Base-by-base conservation (phyloP, 2,888 invertebrate species). In the Drosophila emarginata region DNA sequence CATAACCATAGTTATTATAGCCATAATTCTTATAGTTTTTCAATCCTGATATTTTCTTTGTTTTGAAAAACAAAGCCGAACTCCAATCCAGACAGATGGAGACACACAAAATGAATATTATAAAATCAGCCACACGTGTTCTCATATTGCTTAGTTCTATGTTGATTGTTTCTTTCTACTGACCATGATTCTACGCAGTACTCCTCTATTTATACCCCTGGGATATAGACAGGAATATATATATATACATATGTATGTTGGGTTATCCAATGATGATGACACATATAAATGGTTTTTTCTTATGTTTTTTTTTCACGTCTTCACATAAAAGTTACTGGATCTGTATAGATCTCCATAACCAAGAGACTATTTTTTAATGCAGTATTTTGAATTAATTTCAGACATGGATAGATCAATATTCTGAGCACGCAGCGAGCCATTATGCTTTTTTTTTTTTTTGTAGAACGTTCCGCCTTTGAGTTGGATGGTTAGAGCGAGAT, bases 261-360 rank as follows among this genome's bases (percentile, higher is more conserved):
- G 23, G 18, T 32, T 51, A 40, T 32, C 51, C 21, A 26, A 21
- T 36, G 45, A 18, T 52, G 68, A 76, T 88, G 84, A 84, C 83
- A 88, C 85, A 87, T 83, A 58, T 39, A 66, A 80, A 83, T 88
- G 61, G 66, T 63, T 79, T 85, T 64, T 72, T 79, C 76, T 75
- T 60, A 45, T 58, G 26, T 57, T 11, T 45, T 51, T 63, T 52
- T 71, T 36, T 58, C 57, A 53, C 36, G 66, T 45, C 61, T 51
- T 32, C 62, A 63, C 72, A 76, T 77, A 62, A 56, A 75, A 79
- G 60, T 40, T 64, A 56, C 62, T 67, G 84, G 72, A 87, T 72
- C 78, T 86, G 58, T 68, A 61, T 64, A 62, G 45, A 77, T 66
- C 80, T 80, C 77, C 80, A 52, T 64, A 58, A 45, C 65, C 23